A percentile compares a stretch with the other conserved stretches of the same genome.
Evolutionary conservation across 2,113 vertebrate species (phyloP).

Genomic region (Pipra filicauda): DNA sequence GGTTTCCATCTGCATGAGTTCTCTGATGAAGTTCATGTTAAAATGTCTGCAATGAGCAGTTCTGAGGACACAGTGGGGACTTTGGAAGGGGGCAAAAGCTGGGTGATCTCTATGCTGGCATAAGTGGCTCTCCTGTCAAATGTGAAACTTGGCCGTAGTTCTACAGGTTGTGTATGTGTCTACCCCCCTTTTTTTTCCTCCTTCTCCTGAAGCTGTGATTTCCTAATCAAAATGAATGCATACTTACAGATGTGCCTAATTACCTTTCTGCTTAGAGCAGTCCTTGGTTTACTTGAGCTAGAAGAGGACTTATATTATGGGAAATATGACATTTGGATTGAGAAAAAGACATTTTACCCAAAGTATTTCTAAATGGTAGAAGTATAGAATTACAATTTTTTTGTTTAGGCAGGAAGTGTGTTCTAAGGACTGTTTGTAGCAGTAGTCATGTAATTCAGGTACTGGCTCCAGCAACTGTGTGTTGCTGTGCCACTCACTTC

Average conservation of each 20-base stretch:
- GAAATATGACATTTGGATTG: neutral
- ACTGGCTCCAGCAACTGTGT: neutral
- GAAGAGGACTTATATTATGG: neutral
- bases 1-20: neutral
- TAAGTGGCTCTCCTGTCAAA: neutral
- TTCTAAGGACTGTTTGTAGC: neutral
- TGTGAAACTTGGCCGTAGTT: neutral
- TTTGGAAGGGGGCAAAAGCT: neutral
- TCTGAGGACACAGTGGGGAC: neutral
- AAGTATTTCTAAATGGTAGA: neutral
- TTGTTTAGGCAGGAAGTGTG: neutral
- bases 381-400: neutral
- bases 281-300: neutral
- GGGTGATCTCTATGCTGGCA: neutral
- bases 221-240: neutral
- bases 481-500: neutral
- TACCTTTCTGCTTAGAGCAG: neutral
- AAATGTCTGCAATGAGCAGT: neutral
- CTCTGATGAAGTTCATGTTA: neutral
- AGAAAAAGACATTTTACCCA: neutral
- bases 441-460: neutral
- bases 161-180: neutral
- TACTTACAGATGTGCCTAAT: neutral
- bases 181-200: rapidly evolving
- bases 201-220: neutral